phyloP scores from a whole-genome alignment of 2,113 vertebrate genomes.

The Daboia siamensis region DNA sequence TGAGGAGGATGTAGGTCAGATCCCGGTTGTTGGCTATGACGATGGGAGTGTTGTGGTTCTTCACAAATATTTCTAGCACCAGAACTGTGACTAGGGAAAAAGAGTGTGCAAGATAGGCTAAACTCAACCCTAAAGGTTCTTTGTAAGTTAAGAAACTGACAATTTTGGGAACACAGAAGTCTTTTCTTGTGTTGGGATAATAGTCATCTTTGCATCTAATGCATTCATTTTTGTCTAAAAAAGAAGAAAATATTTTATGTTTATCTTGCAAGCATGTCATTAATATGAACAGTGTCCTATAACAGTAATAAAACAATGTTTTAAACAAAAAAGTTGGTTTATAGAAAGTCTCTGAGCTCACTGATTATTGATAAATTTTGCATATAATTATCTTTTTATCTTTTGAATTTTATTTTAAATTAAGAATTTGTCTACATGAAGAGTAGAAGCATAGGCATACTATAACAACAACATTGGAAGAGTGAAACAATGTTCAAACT shows the following conservation, averaged over 20 bases:
- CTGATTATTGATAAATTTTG: not conserved
- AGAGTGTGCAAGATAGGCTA: not conserved
- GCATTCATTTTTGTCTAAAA: not conserved
- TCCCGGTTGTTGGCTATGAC: slow-evolving; percentile 1
- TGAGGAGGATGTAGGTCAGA: not conserved
- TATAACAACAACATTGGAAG: not conserved
- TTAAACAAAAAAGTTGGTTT: not conserved
- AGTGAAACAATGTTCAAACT: not conserved
- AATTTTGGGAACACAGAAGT: not conserved
- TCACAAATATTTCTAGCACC: not conserved
- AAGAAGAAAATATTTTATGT: not conserved
- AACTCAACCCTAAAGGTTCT: not conserved
- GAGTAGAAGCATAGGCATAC: not conserved
- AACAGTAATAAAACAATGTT: not conserved
- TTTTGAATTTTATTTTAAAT: not conserved
- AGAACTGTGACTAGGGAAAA: not conserved
- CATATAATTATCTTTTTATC: not conserved
- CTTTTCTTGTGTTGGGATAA: not conserved
- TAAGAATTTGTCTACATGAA: not conserved
- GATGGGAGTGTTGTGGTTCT: not conserved
- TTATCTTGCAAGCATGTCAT: not conserved
- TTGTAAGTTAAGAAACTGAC: not conserved
- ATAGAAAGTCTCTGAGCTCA: not conserved
- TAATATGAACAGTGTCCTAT: not conserved
- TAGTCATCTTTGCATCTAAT: not conserved